Conservation (phyloP, 2,113 vertebrate genomes). For the Zootoca vivipara region DNA sequence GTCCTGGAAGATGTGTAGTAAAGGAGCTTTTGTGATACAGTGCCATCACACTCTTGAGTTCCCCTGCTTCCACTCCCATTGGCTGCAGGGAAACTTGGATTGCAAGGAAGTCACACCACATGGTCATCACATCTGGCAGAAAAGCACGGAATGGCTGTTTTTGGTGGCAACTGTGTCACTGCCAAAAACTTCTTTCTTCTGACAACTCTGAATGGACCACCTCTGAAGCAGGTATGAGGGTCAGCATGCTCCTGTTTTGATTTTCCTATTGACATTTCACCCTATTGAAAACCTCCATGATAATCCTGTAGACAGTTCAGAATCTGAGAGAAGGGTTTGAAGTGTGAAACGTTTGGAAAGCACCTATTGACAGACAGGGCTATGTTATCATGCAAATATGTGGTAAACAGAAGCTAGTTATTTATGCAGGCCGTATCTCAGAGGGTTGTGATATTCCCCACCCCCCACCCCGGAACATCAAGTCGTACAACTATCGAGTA, state of each 20-base stretch:
- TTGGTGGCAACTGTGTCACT: too few relatives aligned
- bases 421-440: conserved; percentile 23
- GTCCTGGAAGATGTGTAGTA: too few relatives aligned
- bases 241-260: conserved; percentile 9
- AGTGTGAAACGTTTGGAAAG: background rate
- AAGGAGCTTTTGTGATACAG: too few relatives aligned
- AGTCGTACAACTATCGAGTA: background rate
- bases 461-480: background rate
- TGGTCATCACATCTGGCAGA: too few relatives aligned
- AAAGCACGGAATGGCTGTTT: too few relatives aligned
- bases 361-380: background rate
- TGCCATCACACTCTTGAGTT: too few relatives aligned
- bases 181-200: too few relatives aligned
- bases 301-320: background rate
- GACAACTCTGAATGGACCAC: background rate
- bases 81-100: background rate
- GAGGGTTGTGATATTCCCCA: conserved; percentile 9
- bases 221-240: background rate
- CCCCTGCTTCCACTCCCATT: too few relatives aligned
- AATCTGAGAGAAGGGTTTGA: background rate
- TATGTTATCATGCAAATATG: background rate
- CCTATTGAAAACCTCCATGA: background rate
- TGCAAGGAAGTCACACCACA: background rate
- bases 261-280: conserved; percentile 18
- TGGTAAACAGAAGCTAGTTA: conserved; percentile 10